Conservation (phyloP, 2,888 invertebrate genomes). For the Digitonthophagus gazella region DNA sequence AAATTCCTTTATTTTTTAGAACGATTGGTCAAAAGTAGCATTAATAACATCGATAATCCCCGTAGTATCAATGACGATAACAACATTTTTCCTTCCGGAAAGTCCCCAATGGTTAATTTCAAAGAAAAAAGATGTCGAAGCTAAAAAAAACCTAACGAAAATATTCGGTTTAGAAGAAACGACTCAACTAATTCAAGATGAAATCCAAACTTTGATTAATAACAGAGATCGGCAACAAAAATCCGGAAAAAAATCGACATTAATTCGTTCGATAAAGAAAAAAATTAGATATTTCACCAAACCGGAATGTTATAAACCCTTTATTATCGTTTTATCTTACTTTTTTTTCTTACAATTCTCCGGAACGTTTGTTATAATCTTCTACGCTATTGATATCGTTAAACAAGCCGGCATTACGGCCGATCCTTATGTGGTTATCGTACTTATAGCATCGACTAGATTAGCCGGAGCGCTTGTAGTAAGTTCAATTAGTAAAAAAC, state of each 20-base stretch:
- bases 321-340: constrained; percentile 51
- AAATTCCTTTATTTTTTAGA: constrained; percentile 45
- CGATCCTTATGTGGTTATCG: constrained; percentile 53
- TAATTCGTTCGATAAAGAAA: constrained; percentile 32
- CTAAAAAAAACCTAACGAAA: constrained; percentile 48
- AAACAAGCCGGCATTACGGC: constrained; percentile 51
- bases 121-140: constrained; percentile 52
- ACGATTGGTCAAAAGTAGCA: constrained; percentile 52
- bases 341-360: constrained; percentile 61
- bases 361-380: constrained; percentile 57
- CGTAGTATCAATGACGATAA: constrained; percentile 47
- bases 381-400: constrained; percentile 57
- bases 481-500: constrained; percentile 53
- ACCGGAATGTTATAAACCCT: constrained; percentile 52
- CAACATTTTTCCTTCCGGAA: constrained; percentile 53
- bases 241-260: constrained; percentile 10
- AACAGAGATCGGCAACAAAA: constrained; percentile 33
- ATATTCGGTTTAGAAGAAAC: constrained; percentile 47
- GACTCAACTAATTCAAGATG: constrained; percentile 38
- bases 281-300: constrained; percentile 43
- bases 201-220: constrained; percentile 40
- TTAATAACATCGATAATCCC: constrained; percentile 51
- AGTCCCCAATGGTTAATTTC: constrained; percentile 57
- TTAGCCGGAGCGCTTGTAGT: constrained; percentile 51
- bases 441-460: constrained; percentile 55